A percentile compares a stretch with the other conserved stretches of the same genome.
phyloP scores from a whole-genome alignment of 1,140 invertebrate species.

The Battus philenor region DNA sequence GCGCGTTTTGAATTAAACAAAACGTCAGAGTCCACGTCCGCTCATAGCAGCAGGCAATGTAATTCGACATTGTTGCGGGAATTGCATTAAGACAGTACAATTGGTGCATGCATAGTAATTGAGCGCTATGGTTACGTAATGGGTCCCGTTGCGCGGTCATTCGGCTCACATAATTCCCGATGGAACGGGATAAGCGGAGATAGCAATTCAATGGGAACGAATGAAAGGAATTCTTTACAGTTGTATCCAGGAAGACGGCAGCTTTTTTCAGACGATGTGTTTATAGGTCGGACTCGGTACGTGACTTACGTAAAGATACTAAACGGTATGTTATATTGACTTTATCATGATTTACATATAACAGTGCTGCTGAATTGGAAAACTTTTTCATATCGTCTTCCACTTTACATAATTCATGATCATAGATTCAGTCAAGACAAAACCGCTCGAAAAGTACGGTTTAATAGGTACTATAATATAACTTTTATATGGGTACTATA shows the following conservation, averaged over 20 bases:
- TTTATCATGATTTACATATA: too few species aligned
- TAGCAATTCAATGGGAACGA: slow-evolving; percentile 35
- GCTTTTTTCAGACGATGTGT: slow-evolving; percentile 5
- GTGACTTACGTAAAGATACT: not conserved
- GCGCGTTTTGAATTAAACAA: not conserved
- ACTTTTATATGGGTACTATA: too few species aligned
- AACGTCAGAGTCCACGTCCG: not conserved
- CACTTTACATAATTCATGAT: too few species aligned
- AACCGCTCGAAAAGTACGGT: too few species aligned
- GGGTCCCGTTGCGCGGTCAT: slow-evolving; percentile 29
- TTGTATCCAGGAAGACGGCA: slow-evolving; percentile 18
- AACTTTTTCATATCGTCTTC: too few species aligned
- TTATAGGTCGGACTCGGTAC: not conserved
- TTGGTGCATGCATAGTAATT: slow-evolving; percentile 17
- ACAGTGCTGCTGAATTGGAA: too few species aligned
- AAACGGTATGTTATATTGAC: not conserved
- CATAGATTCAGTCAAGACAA: too few species aligned
- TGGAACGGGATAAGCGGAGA: slow-evolving; percentile 32
- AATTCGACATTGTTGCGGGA: slow-evolving; percentile 8
- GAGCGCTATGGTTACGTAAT: slow-evolving; percentile 28
- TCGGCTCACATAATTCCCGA: slow-evolving; percentile 39
- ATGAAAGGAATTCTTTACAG: slow-evolving; percentile 35
- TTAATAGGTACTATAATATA: too few species aligned
- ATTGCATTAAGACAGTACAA: slow-evolving; percentile 16
- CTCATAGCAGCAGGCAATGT: slow-evolving; percentile 2